phyloP scores from a whole-genome alignment of 1,140 invertebrate species.

The Lasioglossum baleicum region DNA sequence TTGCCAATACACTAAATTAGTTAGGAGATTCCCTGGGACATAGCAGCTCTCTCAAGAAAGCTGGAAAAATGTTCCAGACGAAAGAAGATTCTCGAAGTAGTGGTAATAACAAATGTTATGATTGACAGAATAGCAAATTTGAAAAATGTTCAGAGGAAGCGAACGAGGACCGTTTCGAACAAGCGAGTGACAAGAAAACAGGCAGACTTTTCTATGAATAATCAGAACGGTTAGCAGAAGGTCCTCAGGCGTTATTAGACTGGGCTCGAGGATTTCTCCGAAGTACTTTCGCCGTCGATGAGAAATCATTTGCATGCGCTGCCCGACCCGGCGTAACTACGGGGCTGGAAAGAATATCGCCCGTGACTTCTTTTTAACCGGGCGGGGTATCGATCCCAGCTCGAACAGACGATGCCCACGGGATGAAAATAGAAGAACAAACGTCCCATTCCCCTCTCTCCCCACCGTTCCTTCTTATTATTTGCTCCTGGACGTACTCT shows the following conservation, averaged over 20 bases:
- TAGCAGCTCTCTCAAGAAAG: too few species aligned
- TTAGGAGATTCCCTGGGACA: not conserved
- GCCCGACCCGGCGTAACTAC: not conserved
- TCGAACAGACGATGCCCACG: not conserved
- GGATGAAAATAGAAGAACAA: constrained; percentile 24
- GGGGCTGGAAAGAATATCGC: too few species aligned
- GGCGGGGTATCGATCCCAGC: not conserved
- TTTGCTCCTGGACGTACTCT: constrained; percentile 13
- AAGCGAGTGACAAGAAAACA: too few species aligned
- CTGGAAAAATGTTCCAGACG: too few species aligned
- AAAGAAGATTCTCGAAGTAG: too few species aligned
- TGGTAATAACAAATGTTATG: too few species aligned
- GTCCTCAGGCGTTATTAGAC: not conserved
- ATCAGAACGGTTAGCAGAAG: too few species aligned
- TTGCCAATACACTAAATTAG: not conserved
- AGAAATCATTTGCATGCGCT: constrained; percentile 1
- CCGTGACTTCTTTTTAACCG: constrained; percentile 5
- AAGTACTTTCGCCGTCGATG: not conserved
- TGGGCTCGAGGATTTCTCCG: not conserved
- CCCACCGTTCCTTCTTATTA: not conserved
- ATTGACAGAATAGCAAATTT: too few species aligned
- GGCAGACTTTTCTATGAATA: not conserved
- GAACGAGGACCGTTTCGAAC: not conserved
- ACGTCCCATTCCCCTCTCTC: not conserved
- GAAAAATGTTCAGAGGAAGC: too few species aligned